Percentiles rank a stretch among this genome's conserved stretches.
These are phyloP conservation scores for Melanerpes aurifrons DNA, from an alignment of 2,113 vertebrate genomes.

Conservation along the genomic window DNA sequence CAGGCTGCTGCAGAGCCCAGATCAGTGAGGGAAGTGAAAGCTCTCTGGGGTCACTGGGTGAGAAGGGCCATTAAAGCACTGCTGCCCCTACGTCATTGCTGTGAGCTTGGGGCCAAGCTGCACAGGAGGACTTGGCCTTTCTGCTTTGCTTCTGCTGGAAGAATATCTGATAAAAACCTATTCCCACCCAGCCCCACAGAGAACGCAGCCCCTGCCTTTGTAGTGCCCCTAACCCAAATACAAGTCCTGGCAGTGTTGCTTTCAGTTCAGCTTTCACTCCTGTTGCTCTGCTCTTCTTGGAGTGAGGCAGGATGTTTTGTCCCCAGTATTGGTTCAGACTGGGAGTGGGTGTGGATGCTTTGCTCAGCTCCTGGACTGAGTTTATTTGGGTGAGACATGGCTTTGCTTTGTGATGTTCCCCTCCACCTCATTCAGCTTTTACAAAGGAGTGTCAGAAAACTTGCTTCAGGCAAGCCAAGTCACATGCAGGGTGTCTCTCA, in stretches of 20 bases:
- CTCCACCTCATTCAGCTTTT: neutral
- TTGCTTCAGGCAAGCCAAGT: neutral
- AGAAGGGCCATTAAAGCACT: slow-evolving; percentile 8
- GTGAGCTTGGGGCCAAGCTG: neutral
- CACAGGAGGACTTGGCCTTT: neutral
- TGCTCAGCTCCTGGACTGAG: neutral
- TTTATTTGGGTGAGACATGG: neutral
- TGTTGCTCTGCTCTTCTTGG: neutral
- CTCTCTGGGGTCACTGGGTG: neutral
- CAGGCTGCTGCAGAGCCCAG: neutral
- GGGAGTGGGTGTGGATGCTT: neutral
- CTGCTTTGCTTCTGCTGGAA: neutral
- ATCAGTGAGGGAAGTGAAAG: slow-evolving; percentile 30
- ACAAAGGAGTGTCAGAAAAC: neutral
- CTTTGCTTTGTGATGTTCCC: neutral
- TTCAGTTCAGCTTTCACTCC: neutral
- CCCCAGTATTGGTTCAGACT: neutral
- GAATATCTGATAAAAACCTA: neutral
- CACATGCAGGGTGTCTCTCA: neutral
- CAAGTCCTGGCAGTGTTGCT: neutral
- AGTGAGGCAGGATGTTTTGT: neutral
- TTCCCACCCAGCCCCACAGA: neutral
- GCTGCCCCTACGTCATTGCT: neutral
- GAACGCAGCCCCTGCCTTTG: neutral
- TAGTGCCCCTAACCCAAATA: neutral